Evolutionary conservation across 1,140 invertebrate genomes (phyloP), one percentile per base, ranked within the genome.

Genomic region (Propsilocerus akamusi): DNA sequence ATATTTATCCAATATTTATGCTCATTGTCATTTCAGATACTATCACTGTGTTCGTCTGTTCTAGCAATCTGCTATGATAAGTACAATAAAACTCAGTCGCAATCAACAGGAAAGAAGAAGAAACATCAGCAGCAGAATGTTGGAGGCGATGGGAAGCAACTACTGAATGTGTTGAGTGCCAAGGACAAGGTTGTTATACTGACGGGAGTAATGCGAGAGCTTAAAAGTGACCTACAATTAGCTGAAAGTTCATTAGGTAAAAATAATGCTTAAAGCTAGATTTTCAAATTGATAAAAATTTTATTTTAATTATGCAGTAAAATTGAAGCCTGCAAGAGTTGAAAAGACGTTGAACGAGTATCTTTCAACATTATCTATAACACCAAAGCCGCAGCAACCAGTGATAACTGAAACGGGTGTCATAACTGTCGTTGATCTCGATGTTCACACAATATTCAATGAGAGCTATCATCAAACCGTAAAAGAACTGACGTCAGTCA

Each of bases 321-420:
- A 48, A 10, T 64, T 63, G 61, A 64, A 61, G 52, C 47, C 59
- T 4, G 60, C 60, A 2, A 54, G 54, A 3, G 37, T 64, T 41
- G 56, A 61, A 0, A 55, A 58, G 7, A 57, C 60, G 22, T 54
- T 65, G 5, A 61, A 55, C 50, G 62, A 63, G 0, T 62, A 60
- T 48, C 61, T 65, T 59, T 57, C 63, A 26, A 59, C 63, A 47
- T 59, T 65, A 58, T 65, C 63, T 20, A 48, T 65, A 1, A 65
- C 61, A 30, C 61, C 63, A 4, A 61, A 41, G 22, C 22, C 34
- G 5, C 17, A 41, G 10, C 17, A 41, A 17, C 8, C 17, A 7
- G 11, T 20, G 17, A 14, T 20, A 4, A 20, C 12, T 7, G 34
- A 41, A 17, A 41, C 17, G 5, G 22, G n/a, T 20, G 17, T 60